phyloP scores from a whole-genome alignment of 2,797 vertebrate genomes.

The Tapera naevia region DNA sequence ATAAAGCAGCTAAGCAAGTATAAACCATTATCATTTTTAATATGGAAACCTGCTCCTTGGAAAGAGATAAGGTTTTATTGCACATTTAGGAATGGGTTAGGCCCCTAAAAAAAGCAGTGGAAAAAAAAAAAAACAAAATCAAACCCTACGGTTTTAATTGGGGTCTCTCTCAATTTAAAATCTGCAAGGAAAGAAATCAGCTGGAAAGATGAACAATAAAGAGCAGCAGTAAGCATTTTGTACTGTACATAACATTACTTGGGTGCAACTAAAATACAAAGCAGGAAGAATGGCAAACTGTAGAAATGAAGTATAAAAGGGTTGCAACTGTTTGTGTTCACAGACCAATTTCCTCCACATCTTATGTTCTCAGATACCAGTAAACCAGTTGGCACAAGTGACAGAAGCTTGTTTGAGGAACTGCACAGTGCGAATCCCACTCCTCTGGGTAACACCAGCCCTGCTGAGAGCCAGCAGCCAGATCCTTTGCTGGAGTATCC shows the following conservation, averaged over 20 bases:
- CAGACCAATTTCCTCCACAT: neutral
- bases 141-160: neutral
- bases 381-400: neutral
- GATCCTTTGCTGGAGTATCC: neutral
- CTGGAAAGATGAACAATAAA: neutral
- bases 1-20: neutral
- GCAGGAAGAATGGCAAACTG: neutral
- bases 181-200: neutral
- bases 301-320: neutral
- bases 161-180: neutral
- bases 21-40: neutral
- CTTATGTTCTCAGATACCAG: neutral
- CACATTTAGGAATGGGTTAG: neutral
- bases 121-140: neutral
- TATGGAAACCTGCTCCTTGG: neutral
- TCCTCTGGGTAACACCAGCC: neutral
- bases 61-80: neutral
- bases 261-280: neutral
- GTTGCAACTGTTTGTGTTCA: neutral
- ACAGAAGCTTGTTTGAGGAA: neutral
- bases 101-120: neutral
- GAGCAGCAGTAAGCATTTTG: neutral
- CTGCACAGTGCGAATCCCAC: neutral
- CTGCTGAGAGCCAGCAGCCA: neutral
- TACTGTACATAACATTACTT: neutral